Percentiles rank a stretch among this genome's conserved stretches.
These are phyloP conservation scores for Acipenser ruthenus DNA, from an alignment of 2,797 vertebrate species.

Conservation along the genomic window DNA sequence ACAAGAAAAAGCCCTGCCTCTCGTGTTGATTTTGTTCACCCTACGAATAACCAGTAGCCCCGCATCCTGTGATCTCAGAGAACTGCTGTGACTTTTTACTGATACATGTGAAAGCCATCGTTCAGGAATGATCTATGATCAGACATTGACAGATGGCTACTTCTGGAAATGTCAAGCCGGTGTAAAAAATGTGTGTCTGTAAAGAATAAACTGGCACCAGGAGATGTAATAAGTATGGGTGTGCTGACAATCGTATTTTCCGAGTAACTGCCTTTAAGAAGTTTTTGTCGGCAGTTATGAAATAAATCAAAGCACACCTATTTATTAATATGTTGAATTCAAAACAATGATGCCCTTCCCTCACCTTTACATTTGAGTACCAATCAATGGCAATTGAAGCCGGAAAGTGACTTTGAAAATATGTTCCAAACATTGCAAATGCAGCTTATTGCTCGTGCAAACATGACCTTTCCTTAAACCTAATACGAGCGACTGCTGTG, in stretches of 20 bases:
- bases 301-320: background rate
- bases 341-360: background rate
- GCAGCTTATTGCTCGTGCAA: too few relatives aligned
- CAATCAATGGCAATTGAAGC: too few relatives aligned
- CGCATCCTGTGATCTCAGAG: background rate
- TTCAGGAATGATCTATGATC: slow-evolving; percentile 6
- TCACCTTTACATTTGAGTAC: background rate
- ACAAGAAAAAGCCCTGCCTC: background rate
- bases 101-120: background rate
- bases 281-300: background rate
- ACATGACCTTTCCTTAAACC: too few relatives aligned
- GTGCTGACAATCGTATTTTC: too few relatives aligned
- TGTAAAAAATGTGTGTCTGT: background rate
- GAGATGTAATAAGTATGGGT: background rate
- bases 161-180: slow-evolving; percentile 1
- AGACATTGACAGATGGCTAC: background rate
- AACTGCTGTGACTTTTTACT: slow-evolving; percentile 13
- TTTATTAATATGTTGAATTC: background rate
- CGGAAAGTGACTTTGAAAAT: too few relatives aligned
- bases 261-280: too few relatives aligned
- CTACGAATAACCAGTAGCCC: too few relatives aligned
- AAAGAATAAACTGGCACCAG: background rate
- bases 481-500: too few relatives aligned
- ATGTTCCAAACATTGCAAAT: too few relatives aligned
- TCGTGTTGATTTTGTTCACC: too few relatives aligned